Percentiles rank a stretch among this genome's conserved stretches.
phyloP scores from a whole-genome alignment of 2,797 vertebrate species.

The Mus spretus region DNA sequence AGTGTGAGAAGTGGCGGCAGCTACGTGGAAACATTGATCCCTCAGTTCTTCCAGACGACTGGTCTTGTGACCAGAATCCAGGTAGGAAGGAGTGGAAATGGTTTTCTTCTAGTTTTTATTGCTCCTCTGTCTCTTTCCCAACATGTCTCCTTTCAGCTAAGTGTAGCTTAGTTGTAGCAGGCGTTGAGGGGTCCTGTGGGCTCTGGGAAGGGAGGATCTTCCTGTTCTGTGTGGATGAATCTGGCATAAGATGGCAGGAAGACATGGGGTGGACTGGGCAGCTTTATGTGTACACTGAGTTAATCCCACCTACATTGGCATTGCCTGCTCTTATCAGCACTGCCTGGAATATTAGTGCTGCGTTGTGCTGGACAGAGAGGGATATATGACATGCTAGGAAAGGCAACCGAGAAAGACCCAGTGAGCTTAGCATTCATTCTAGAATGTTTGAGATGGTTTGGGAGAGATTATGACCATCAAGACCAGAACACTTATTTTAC shows the following conservation, averaged over 20 bases:
- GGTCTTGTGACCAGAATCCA: slow-evolving; percentile 88
- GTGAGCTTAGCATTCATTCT: slow-evolving; percentile 60
- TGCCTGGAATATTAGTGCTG: slow-evolving; percentile 57
- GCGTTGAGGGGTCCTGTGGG: not conserved
- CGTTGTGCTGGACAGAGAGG: slow-evolving; percentile 21
- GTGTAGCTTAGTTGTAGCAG: not conserved
- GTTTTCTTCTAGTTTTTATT: slow-evolving; percentile 1
- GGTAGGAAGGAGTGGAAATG: slow-evolving; percentile 80
- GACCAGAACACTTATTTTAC: slow-evolving; percentile 35
- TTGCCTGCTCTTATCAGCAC: not conserved
- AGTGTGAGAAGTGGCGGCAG: slow-evolving; percentile 89
- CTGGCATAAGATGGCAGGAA: not conserved
- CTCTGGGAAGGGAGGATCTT: slow-evolving; percentile 8
- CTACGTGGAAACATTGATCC: slow-evolving; percentile 84
- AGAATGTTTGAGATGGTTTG: slow-evolving; percentile 25
- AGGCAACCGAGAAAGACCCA: slow-evolving; percentile 22
- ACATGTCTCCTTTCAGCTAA: slow-evolving; percentile 34
- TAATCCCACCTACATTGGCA: slow-evolving; percentile 25
- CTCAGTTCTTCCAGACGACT: slow-evolving; percentile 86
- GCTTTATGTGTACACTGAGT: not conserved
- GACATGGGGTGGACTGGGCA: not conserved
- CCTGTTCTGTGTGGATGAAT: slow-evolving; percentile 1
- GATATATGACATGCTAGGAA: not conserved
- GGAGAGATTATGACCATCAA: slow-evolving; percentile 22
- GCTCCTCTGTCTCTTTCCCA: slow-evolving; percentile 37